Evolutionary conservation across 2,797 vertebrate species (phyloP).

Genomic region (Sebastes wilsoni): DNA sequence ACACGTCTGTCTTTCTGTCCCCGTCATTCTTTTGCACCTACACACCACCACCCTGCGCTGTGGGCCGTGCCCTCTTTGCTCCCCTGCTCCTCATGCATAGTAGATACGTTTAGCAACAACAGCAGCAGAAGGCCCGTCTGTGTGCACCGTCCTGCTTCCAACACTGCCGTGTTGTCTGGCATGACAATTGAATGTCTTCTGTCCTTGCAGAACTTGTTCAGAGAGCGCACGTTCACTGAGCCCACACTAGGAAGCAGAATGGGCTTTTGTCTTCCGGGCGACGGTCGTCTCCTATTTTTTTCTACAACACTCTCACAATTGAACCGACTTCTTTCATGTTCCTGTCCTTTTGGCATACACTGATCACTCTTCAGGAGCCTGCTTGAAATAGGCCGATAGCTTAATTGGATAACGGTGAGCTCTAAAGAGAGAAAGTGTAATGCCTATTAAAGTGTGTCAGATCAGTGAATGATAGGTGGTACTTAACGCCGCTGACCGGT

Average conservation of each 20-base stretch:
- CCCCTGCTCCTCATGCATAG: constrained; percentile 29
- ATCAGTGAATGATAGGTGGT: constrained; percentile 25
- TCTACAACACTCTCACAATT: not conserved
- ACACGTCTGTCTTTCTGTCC: not conserved
- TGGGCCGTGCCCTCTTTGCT: constrained; percentile 10
- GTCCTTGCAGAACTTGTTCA: constrained; percentile 18
- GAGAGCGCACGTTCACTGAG: not conserved
- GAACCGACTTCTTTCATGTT: constrained; percentile 8
- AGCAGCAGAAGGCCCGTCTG: constrained; percentile 13
- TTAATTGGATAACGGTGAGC: constrained; percentile 45
- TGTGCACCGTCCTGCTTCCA: constrained; percentile 22
- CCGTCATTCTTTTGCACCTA: constrained; percentile 29
- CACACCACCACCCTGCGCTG: not conserved
- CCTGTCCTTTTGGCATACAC: not conserved
- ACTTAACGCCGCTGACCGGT: not conserved
- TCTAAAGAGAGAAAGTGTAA: constrained; percentile 32
- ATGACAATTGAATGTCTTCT: constrained; percentile 35
- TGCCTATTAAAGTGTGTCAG: constrained; percentile 45
- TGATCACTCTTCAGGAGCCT: constrained; percentile 6
- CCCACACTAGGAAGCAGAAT: constrained; percentile 23
- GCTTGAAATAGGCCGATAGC: constrained; percentile 7
- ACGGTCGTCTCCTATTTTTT: not conserved
- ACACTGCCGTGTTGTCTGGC: constrained; percentile 36
- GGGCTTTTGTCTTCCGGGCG: constrained; percentile 36
- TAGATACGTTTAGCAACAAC: constrained; percentile 32